Percentiles rank a stretch among this genome's conserved stretches.
These are phyloP conservation scores for Onychorhynchus coronatus DNA, from an alignment of 2,113 vertebrate genomes.

Conservation along the genomic window DNA sequence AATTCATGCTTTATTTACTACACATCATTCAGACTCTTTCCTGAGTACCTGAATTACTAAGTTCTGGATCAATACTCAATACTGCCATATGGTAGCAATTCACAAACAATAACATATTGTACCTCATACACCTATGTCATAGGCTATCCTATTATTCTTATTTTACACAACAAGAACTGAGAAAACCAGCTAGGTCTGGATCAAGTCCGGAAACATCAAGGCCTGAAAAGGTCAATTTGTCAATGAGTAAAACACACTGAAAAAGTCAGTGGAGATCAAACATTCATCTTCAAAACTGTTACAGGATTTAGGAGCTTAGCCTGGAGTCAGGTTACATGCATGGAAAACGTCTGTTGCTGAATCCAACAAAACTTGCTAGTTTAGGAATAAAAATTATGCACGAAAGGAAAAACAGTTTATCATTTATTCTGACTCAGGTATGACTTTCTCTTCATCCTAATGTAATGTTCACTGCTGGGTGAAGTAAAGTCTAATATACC, in stretches of 20 bases:
- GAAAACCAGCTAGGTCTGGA: background rate
- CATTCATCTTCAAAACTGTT: background rate
- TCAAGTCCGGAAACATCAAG: background rate
- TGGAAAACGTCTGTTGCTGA: background rate
- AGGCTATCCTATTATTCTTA: background rate
- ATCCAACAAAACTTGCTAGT: background rate
- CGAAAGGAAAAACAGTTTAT: fast-evolving
- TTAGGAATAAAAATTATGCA: background rate
- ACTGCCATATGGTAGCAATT: background rate
- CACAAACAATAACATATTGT: background rate
- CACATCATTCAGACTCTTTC: background rate
- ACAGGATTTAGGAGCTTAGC: fast-evolving
- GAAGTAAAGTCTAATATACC: background rate
- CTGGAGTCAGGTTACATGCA: background rate
- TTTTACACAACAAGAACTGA: background rate
- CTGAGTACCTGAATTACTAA: background rate
- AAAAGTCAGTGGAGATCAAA: background rate
- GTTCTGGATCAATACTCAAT: background rate
- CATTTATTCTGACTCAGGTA: background rate
- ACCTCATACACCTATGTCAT: background rate
- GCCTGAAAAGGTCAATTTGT: background rate
- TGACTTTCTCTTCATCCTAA: background rate
- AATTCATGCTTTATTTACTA: background rate
- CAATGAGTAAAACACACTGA: background rate
- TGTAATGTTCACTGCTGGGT: background rate